phyloP scores from a whole-genome alignment of 2,888 invertebrate genomes.

The Drosophila kanekoi region DNA sequence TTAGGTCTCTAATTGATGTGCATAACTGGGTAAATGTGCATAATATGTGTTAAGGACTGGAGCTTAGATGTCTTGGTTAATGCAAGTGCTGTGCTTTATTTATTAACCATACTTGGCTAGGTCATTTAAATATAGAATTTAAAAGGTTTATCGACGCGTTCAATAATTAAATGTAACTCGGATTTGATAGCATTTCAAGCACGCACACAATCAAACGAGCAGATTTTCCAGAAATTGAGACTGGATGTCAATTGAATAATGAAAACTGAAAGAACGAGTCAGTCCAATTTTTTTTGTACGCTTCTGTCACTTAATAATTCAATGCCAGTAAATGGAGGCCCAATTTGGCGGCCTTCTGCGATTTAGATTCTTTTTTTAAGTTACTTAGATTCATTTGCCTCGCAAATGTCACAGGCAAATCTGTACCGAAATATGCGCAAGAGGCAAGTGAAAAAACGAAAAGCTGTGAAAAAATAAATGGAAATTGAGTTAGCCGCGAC shows the following conservation, averaged over 20 bases:
- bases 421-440: constrained; percentile 49
- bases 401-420: constrained; percentile 66
- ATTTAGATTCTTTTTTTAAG: constrained; percentile 36
- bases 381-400: constrained; percentile 40
- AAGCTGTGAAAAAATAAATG: constrained; percentile 50
- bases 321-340: constrained; percentile 39
- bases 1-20: constrained; percentile 1
- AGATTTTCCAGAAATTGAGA: constrained; percentile 30
- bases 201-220: constrained; percentile 9
- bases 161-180: constrained; percentile 62
- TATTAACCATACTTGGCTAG: no score
- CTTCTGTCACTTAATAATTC: constrained; percentile 71
- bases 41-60: no score
- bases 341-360: constrained; percentile 32
- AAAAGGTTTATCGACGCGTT: background rate
- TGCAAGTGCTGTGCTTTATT: no score
- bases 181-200: constrained; percentile 42
- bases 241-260: constrained; percentile 53
- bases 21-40: background rate
- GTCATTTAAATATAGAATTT: no score
- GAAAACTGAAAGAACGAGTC: constrained; percentile 41
- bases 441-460: constrained; percentile 19
- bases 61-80: no score
- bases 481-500: constrained; percentile 66
- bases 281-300: constrained; percentile 31